These are phyloP conservation scores for Elgonia sp. DNA, from an alignment of 2,888 invertebrate genomes.

Conservation along the genomic window DNA sequence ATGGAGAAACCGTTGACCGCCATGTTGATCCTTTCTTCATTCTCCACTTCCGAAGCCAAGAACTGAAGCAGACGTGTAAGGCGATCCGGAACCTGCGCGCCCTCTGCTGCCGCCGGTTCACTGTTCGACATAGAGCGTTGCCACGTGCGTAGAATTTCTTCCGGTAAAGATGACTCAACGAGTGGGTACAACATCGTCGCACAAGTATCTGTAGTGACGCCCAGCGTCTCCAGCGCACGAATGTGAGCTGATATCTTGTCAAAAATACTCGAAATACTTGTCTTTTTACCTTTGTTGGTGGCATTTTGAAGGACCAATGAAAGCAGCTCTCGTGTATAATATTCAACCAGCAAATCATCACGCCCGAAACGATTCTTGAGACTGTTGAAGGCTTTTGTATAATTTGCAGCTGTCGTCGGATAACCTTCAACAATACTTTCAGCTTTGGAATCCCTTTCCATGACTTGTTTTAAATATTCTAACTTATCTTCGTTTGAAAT, in stretches of 20 bases:
- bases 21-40: constrained; percentile 74
- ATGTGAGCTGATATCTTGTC: constrained; percentile 78
- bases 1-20: constrained; percentile 60
- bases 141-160: constrained; percentile 80
- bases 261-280: constrained; percentile 63
- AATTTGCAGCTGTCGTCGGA: constrained; percentile 79
- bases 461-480: constrained; percentile 77
- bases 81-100: constrained; percentile 19
- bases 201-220: constrained; percentile 76
- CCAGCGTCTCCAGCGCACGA: constrained; percentile 77
- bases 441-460: constrained; percentile 76
- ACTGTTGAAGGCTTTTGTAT: constrained; percentile 77
- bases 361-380: constrained; percentile 76
- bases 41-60: constrained; percentile 72
- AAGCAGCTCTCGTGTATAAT: constrained; percentile 78
- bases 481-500: constrained; percentile 78
- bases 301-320: constrained; percentile 76
- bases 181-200: constrained; percentile 52
- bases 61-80: constrained; percentile 58
- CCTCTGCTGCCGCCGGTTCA: constrained; percentile 24
- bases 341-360: constrained; percentile 79
- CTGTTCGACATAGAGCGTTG: constrained; percentile 49
- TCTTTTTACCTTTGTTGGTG: constrained; percentile 44
- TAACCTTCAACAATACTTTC: constrained; percentile 77
- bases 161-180: constrained; percentile 77